Evolutionary conservation across 2,888 invertebrate genomes (phyloP).

Genomic region (Dynastes hyllus): DNA sequence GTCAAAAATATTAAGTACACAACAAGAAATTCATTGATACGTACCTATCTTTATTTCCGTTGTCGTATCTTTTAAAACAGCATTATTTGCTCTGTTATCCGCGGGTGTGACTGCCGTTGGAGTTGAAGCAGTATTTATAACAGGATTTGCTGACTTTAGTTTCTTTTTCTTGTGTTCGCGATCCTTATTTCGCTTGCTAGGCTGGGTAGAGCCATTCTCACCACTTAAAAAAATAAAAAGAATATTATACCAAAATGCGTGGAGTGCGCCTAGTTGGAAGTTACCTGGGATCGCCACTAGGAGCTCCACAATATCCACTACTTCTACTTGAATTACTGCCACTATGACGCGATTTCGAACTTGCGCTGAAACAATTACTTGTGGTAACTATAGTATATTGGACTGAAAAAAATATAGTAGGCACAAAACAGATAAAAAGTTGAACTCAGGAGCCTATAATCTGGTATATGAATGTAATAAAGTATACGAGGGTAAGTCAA

Average conservation of each 20-base stretch:
- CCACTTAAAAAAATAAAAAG: slow-evolving; percentile 63
- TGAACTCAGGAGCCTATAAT: too few species aligned
- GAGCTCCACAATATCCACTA: slow-evolving; percentile 84
- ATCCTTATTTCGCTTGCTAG: slow-evolving; percentile 75
- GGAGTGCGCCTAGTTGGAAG: not conserved
- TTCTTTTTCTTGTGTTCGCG: slow-evolving; percentile 79
- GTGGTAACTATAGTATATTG: not conserved
- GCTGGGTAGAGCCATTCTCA: slow-evolving; percentile 70
- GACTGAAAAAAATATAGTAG: not conserved
- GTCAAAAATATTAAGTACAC: not conserved
- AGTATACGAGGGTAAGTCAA: too few species aligned
- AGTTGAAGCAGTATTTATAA: slow-evolving; percentile 52
- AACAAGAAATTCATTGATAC: not conserved
- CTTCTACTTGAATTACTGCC: slow-evolving; percentile 87
- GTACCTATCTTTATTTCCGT: slow-evolving; percentile 55
- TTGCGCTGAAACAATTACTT: slow-evolving; percentile 73
- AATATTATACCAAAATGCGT: not conserved
- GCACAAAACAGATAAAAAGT: not conserved
- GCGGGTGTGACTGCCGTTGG: slow-evolving; percentile 51
- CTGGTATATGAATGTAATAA: too few species aligned
- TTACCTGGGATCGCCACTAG: slow-evolving; percentile 50
- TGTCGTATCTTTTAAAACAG: slow-evolving; percentile 42
- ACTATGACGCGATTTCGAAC: slow-evolving; percentile 85
- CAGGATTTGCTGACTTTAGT: slow-evolving; percentile 65
- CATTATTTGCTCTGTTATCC: slow-evolving; percentile 53